Base-by-base conservation (phyloP, 1,140 invertebrate genomes). In the Coboldia fuscipes region DNA sequence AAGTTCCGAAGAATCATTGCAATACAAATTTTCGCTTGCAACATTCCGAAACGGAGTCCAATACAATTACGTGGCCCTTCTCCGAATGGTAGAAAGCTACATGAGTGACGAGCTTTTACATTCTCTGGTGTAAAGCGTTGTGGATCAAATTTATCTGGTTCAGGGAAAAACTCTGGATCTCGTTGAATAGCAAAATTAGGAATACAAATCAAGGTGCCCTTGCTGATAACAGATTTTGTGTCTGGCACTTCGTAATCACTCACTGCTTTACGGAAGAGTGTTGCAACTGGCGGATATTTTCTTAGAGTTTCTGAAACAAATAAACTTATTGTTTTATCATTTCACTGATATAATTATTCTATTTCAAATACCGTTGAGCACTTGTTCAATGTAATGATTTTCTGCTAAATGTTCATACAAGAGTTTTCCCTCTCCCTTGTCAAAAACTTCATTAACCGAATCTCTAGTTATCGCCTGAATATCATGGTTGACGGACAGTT, bases 61-160 rank as follows among this genome's bases (percentile, higher is more conserved):
- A 70, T 65, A 42, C 68, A 69, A 45, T 66, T 66, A 30, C 73
- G 56, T 0, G 67, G 66, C n/a, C 74, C 75, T 33, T 72, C 68
- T 21, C 74, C 75, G 44, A 81, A 81, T 2, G 74, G 70, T 13
- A 79, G 57, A 42, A 66, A 77, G 0, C 63, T 45, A 40, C 59
- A 65, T 3, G 56, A 60, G 44, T 63, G 66, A 24, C 68, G 53
- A 8, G 49, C 47, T 15, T 51, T 36, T 16, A 50, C 41, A 32
- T 60, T 56, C 37, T 64, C 60, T 9, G 57, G 52, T 2, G 57
- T 37, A 44, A 73, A 75, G 34, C 72, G 52, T 40, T 74, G 67
- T 0, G 72, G 72, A 41, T 64, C 56, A 41, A 68, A 76, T 36
- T 48, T 40, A 22, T 64, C 46, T 3, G 72, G 66, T 29, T 72